Percentiles rank a stretch among this genome's conserved stretches.
These are phyloP conservation scores for Poeciliopsis infans DNA, from an alignment of 2,797 vertebrate species.

Conservation along the genomic window DNA sequence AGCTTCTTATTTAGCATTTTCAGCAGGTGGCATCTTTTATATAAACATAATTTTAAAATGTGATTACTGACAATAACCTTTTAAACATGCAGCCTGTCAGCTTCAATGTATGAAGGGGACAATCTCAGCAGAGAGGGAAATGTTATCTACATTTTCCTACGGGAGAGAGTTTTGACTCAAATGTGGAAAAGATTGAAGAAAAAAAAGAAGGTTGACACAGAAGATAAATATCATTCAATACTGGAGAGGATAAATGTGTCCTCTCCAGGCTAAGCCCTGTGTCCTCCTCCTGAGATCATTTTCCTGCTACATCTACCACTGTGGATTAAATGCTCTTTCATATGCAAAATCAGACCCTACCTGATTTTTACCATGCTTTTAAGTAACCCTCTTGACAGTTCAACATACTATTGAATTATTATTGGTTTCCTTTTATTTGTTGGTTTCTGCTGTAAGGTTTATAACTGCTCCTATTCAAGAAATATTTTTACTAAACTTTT, in stretches of 20 bases:
- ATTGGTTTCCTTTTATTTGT: not conserved
- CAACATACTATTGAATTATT: not conserved
- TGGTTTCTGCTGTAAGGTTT: not conserved
- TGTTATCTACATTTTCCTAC: not conserved
- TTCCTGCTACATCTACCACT: constrained; percentile 28
- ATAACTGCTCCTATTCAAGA: not conserved
- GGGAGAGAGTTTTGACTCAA: not conserved
- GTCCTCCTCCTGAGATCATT: constrained; percentile 35
- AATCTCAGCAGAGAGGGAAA: not conserved
- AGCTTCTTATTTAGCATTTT: not conserved
- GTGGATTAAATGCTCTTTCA: constrained; percentile 40
- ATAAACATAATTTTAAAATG: not conserved
- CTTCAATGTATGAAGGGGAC: not conserved
- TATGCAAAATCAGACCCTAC: constrained; percentile 25
- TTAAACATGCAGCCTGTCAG: not conserved
- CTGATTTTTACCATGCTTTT: not conserved
- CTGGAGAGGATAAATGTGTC: not conserved
- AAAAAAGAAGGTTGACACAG: not conserved
- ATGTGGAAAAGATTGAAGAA: not conserved
- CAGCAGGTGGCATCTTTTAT: not conserved
- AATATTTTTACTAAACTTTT: not conserved
- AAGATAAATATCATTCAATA: constrained; percentile 12
- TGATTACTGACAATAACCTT: not conserved
- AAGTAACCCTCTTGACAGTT: constrained; percentile 16
- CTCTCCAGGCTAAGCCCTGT: constrained; percentile 31